phyloP scores from a whole-genome alignment of 1,140 invertebrate species.

The Hycleus cichorii region DNA sequence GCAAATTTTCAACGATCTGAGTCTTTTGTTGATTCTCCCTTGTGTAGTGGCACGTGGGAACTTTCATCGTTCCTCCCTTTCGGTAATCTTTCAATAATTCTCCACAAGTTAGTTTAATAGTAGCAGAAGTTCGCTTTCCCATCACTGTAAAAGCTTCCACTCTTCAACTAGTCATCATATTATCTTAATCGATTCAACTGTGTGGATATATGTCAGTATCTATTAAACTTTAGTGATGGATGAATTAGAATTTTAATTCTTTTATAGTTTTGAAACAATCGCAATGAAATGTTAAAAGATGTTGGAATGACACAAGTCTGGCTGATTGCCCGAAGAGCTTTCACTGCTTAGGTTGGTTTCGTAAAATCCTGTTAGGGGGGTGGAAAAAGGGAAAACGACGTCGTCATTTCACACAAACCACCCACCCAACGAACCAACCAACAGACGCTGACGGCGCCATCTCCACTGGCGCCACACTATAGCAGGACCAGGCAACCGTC shows the following conservation, averaged over 20 bases:
- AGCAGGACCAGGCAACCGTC: conserved; percentile 27
- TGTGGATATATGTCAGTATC: not conserved
- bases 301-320: conserved; percentile 7
- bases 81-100: too few species aligned
- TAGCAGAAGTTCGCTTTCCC: too few species aligned
- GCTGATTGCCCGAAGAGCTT: conserved; percentile 30
- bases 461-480: conserved; percentile 21
- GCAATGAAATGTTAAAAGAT: not conserved
- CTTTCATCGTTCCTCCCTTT: too few species aligned
- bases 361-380: too few species aligned
- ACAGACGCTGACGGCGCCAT: conserved; percentile 19
- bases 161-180: conserved; percentile 10
- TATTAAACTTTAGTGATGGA: not conserved
- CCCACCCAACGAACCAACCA: not conserved
- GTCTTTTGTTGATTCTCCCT: too few species aligned
- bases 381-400: too few species aligned
- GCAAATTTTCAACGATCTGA: too few species aligned
- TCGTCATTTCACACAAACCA: too few species aligned
- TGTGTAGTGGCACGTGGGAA: too few species aligned
- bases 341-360: conserved; percentile 9
- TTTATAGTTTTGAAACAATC: conserved; percentile 5
- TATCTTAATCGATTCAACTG: conserved; percentile 29
- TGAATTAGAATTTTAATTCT: conserved; percentile 25
- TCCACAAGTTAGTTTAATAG: too few species aligned
- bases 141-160: too few species aligned